Evolutionary conservation across 2,888 invertebrate species (phyloP), one percentile per base, ranked within the genome.

Genomic region (Fragum sueziense): DNA sequence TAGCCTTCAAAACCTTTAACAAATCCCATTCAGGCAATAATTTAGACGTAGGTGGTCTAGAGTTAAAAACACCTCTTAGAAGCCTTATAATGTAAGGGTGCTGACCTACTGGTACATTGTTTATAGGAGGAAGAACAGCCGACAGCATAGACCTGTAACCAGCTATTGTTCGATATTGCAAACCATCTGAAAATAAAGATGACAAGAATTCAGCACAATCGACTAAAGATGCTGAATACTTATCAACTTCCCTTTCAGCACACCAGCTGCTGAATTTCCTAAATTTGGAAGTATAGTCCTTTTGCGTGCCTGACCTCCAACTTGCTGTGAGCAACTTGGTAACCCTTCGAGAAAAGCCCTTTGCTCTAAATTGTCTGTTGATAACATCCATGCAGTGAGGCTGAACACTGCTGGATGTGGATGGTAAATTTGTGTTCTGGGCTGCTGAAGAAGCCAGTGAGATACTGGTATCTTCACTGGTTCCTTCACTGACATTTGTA

Each of bases 161-260:
- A 52, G 54, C 54, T 2, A 73, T 77, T 29, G 77, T 73, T 33
- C 54, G 61, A 14, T 72, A 77, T 68, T 72, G 34, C 2, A 73
- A 14, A 7, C 72, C 61, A 25, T 73, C 62, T 31, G 59, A 14
- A 61, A 62, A 77, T 34, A 59, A 59, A 61, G 11, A 27, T 3
- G 79, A 51, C 31, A 80, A 57, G n/a, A 65, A 81, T 76, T 78
- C 70, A n/a, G 76, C 73, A 70, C 73, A 78, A 25, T 79, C n/a
- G 22, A 22, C 47, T 70, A 81, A 27, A 77, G n/a, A n/a, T n/a
- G n/a, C 65, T 29, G 37, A 14, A 77, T 74, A 69, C 37, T 70
- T 51, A 77, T 77, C 69, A n/a, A 70, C 76, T 70, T 79, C 1
- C 33, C 20, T 74, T 62, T 25, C 29, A 67, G 9, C 1, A 77